phyloP scores from a whole-genome alignment of 2,113 vertebrate species.

The Mastomys coucha region DNA sequence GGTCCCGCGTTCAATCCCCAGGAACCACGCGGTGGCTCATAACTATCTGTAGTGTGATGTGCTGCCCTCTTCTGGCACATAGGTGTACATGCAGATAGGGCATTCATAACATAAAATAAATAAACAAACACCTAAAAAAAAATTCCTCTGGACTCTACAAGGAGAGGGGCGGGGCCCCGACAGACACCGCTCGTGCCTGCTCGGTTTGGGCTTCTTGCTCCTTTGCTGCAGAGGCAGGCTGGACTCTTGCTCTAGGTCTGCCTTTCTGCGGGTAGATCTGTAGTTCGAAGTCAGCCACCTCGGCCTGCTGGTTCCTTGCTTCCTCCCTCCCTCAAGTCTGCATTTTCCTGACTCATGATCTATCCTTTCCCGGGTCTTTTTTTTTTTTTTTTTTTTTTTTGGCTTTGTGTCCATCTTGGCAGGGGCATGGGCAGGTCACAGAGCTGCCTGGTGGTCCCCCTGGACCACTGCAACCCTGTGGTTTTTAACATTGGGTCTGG shows the following conservation, averaged over 20 bases:
- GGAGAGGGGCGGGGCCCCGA: conserved; percentile 89
- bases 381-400: not conserved
- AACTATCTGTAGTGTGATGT: too few relatives aligned
- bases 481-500: not conserved
- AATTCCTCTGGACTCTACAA: conserved; percentile 99
- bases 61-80: too few relatives aligned
- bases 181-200: conserved; percentile 82
- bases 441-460: not conserved
- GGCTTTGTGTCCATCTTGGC: not conserved
- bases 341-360: conserved; percentile 88
- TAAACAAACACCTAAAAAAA: too few relatives aligned
- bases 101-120: too few relatives aligned
- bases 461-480: not conserved
- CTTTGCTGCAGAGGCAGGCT: conserved; percentile 86
- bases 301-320: conserved; percentile 91
- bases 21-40: too few relatives aligned
- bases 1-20: too few relatives aligned
- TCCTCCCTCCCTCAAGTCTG: conserved; percentile 89
- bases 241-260: conserved; percentile 90
- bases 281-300: conserved; percentile 89
- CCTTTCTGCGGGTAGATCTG: conserved; percentile 92
- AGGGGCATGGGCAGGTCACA: not conserved
- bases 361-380: conserved; percentile 77
- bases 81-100: too few relatives aligned
- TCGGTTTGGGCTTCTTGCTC: conserved; percentile 91